Evolutionary conservation across 2,113 vertebrate genomes (phyloP).

Genomic region (Patagioenas fasciata): DNA sequence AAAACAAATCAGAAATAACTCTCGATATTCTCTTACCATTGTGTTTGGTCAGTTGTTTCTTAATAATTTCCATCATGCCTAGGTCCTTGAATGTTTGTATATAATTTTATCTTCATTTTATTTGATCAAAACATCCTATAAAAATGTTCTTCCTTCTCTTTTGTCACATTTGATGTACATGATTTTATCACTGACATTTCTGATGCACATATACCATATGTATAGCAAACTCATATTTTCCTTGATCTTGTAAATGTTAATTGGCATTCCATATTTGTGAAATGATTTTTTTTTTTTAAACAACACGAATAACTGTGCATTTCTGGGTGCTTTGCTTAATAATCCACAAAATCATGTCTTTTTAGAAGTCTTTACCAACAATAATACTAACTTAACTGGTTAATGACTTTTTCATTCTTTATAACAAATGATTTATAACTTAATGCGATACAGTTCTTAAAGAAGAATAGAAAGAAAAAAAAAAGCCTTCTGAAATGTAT

Average conservation of each 20-base stretch:
- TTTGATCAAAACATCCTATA: neutral
- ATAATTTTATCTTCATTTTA: neutral
- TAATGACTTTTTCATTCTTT: neutral
- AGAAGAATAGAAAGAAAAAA: neutral
- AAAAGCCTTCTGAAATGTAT: neutral
- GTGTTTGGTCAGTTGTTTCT: neutral
- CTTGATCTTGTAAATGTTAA: neutral
- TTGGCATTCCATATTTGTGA: neutral
- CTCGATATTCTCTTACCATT: neutral
- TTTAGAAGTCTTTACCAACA: neutral
- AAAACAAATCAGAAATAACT: neutral
- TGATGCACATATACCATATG: neutral
- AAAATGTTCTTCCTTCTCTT: neutral
- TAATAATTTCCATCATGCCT: neutral
- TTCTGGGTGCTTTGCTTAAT: neutral
- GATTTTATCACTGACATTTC: neutral
- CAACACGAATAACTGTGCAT: neutral
- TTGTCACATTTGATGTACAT: neutral
- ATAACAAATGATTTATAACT: neutral
- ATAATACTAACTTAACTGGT: neutral
- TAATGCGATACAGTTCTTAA: neutral
- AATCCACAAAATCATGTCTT: neutral
- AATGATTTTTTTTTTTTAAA: neutral
- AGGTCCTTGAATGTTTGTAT: neutral
- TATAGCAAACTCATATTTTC: neutral